Base-by-base conservation (phyloP, 2,113 vertebrate genomes). In the Ameiurus melas region DNA sequence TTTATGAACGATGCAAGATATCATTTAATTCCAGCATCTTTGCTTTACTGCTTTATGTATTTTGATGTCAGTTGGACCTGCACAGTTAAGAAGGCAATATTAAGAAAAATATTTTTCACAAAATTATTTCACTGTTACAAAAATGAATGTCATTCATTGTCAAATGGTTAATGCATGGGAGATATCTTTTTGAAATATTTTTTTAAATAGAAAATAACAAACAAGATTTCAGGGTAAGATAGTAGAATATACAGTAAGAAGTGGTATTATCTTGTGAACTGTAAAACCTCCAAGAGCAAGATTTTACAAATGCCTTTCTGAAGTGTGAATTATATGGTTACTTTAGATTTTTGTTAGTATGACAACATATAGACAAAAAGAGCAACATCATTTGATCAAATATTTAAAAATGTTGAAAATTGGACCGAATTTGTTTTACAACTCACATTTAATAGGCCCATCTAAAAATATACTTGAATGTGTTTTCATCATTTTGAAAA, bases 381-480 rank as follows among this genome's bases (percentile, higher is more conserved):
- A 53, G 70, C 5, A 39, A n/a, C 25, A 78, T n/a, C 53, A 55
- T 30, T 30, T 79, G 27, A 53, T 53, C 51, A 79, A 79, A 80
- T 30, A 33, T 33, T 80, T n/a, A 25, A 80, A 79, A 80, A 51
- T 27, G 43, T 27, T 78, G 43, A 77, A 77, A 77, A 25, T 78
- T 22, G 22, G 27, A 55, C 16, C 10, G 12, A 77, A 27, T 79
- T 53, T 77, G 25, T 43, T 75, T 78, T n/a, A 51, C 12, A 51
- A 33, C 51, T 60, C 27, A 79, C 53, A 19, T 60, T 82, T 25
- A 60, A 82, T 6, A 22, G 20, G 55, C 57, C 80, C 57, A 58
- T 81, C 53, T 58, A 58, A 81, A 81, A 81, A 57, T 57, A 83
- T 73, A 79, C 58, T 36, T 86, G 43, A 81, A 80, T 22, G 20